Base-by-base conservation (phyloP, 1,140 invertebrate genomes). In the Diorhabda carinulata region DNA sequence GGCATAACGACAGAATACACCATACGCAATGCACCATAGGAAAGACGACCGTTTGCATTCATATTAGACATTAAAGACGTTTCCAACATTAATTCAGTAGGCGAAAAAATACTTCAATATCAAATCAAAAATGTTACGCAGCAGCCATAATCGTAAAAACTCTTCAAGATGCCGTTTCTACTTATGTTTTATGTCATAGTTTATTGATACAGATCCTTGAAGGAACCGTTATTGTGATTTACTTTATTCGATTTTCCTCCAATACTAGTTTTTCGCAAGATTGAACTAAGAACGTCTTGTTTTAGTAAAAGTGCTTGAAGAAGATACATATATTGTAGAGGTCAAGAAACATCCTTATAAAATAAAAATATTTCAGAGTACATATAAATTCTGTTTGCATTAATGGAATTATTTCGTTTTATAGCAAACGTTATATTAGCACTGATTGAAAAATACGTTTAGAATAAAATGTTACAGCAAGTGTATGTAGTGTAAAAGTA, bases 1-100 rank as follows among this genome's bases (percentile, higher is more conserved):
- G 74, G 64, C 74, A 74, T 76, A 66, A 69, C 73, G 73, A 76
- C 74, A 73, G 74, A 76, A 76, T 76, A 76, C 73, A 72, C 69
- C 70, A 42, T 67, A 71, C 58, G 57, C 47, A 8, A n/a, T 52
- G 47, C 47, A 52, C 47, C 47, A 52, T 52, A 52, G 66, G 70
- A 62, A 63, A 64, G 61, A 63, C 58, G 68, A 69, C 67, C 70
- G 70, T 72, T 72, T 72, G 70, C 70, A 72, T 72, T 45, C 69
- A 72, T 69, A 72, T 72, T 45, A 58, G 57, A 61, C 63, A 63
- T 62, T 66, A 69, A 61, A 66, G 67, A 60, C 67, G 65, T 69
- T 69, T 59, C 58, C 58, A 65, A 61, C 58, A 71, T 71, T 71
- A 68, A 71, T 61, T 70, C 64, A 60, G 66, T 67, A 63, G 61